Evolutionary conservation across 2,888 invertebrate species (phyloP).

Genomic region (Hylaea fasciaria): DNA sequence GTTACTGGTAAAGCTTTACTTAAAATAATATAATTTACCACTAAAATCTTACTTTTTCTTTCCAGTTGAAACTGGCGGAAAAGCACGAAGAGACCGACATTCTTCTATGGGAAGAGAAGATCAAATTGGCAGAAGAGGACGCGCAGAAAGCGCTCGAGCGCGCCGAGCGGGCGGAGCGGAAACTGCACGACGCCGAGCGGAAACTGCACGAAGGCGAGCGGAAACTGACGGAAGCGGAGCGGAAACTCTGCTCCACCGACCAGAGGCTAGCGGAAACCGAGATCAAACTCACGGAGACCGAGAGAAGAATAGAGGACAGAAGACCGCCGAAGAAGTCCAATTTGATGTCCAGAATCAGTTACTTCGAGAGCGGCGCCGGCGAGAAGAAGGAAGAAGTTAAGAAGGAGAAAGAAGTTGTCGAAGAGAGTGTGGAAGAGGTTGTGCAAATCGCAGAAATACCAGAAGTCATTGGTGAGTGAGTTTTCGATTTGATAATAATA

Average conservation of each 20-base stretch:
- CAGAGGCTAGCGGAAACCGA: conserved; percentile 22
- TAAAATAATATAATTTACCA: no score
- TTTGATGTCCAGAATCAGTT: conserved; percentile 74
- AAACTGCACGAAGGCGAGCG: conserved; percentile 23
- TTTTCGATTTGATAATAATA: neutral
- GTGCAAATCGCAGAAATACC: conserved; percentile 34
- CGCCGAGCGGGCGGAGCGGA: conserved; percentile 81
- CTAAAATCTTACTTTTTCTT: neutral
- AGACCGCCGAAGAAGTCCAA: conserved; percentile 47
- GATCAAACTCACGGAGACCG: conserved; percentile 44
- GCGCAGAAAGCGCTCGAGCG: conserved; percentile 85
- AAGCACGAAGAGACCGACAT: conserved; percentile 88
- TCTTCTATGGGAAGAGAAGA: conserved; percentile 88
- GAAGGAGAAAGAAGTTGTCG: conserved; percentile 34
- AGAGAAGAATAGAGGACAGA: conserved; percentile 44
- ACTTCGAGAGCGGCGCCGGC: conserved; percentile 70
- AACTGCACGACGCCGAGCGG: conserved; percentile 41
- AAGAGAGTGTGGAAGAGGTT: conserved; percentile 41
- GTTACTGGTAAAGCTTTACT: no score
- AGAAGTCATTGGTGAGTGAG: conserved; percentile 46
- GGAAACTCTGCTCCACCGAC: conserved; percentile 22
- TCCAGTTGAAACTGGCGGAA: conserved; percentile 85
- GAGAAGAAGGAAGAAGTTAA: conserved; percentile 50
- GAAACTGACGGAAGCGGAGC: conserved; percentile 15
- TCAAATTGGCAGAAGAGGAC: conserved; percentile 88